phyloP scores from a whole-genome alignment of 2,113 vertebrate species.

The Spheniscus mendiculus region DNA sequence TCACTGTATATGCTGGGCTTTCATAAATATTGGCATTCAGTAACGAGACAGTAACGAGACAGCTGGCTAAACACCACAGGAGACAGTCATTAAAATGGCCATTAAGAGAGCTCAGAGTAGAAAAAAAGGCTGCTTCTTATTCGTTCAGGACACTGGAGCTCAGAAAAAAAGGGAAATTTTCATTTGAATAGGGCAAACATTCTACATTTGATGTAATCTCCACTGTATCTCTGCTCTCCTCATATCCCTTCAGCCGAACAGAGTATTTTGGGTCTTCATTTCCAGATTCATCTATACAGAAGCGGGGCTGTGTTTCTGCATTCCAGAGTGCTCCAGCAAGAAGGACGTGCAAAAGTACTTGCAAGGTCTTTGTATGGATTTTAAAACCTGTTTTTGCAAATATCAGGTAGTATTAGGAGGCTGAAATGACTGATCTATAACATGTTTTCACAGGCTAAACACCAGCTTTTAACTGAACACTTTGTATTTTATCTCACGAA shows the following conservation, averaged over 20 bases:
- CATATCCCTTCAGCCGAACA: not conserved
- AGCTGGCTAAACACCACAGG: not conserved
- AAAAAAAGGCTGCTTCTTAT: not conserved
- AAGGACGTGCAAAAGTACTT: not conserved
- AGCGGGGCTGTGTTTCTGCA: rapidly evolving
- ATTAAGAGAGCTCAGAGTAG: not conserved
- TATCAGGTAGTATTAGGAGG: not conserved
- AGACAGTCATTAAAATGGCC: not conserved
- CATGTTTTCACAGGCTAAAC: not conserved
- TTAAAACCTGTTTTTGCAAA: not conserved
- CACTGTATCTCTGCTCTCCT: not conserved
- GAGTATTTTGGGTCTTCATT: not conserved
- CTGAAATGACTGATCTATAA: not conserved
- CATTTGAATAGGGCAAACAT: not conserved
- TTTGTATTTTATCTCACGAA: not conserved
- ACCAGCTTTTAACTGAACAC: not conserved
- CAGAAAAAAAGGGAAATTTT: not conserved
- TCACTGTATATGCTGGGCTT: not conserved
- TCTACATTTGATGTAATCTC: not conserved
- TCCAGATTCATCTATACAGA: not conserved
- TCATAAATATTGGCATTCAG: not conserved
- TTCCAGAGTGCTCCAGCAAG: not conserved
- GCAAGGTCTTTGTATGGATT: not conserved
- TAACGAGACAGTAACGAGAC: not conserved
- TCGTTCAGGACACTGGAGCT: not conserved